Evolutionary conservation across 2,888 invertebrate species (phyloP), one percentile per base, ranked within the genome.

Genomic region (Cryptocheilus praepositus): DNA sequence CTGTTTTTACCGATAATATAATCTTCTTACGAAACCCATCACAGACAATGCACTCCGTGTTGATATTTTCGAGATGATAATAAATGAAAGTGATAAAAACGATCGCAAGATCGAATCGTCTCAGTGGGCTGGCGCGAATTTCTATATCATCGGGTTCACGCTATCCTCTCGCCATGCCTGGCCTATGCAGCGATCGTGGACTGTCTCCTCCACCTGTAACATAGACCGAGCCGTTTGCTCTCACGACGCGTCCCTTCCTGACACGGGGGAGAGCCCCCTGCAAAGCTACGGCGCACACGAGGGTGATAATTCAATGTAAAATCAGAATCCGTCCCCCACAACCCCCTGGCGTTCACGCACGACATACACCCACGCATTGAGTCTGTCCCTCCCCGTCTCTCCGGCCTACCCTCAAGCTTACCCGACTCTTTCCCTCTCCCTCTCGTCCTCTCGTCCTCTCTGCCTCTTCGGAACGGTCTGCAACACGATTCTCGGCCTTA

Each of bases 231-330:
- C 49, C 18, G 16, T 11, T 49, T 49, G 64, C 76, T 76, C 74
- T 74, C 67, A 68, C 67, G 68, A 64, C 36, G 58, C 11, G 60
- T 54, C 61, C 52, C 56, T 61, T 76, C 59, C 56, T 60, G 69
- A 62, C 63, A 62, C 61, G 62, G 45, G 61, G 60, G 60, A 54
- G 15, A 15, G 65, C 69, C 57, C 64, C 61, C 58, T 49, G n/a
- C 18, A 13, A 4, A 55, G 44, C n/a, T 64, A 28, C 43, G 22
- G 43, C 36, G 36, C 36, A 36, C 36, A 51, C 65, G 72, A 73
- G 81, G 79, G 82, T 70, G 79, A 80, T 82, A 81, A 81, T 81
- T 80, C 73, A 81, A 82, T 80, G 74, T 80, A 80, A 71, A 78
- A 75, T 74, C 64, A 73, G 64, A 75, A 67, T 71, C 71, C 63